Conservation (phyloP, 2,797 vertebrate species). For the Valencia hispanica region DNA sequence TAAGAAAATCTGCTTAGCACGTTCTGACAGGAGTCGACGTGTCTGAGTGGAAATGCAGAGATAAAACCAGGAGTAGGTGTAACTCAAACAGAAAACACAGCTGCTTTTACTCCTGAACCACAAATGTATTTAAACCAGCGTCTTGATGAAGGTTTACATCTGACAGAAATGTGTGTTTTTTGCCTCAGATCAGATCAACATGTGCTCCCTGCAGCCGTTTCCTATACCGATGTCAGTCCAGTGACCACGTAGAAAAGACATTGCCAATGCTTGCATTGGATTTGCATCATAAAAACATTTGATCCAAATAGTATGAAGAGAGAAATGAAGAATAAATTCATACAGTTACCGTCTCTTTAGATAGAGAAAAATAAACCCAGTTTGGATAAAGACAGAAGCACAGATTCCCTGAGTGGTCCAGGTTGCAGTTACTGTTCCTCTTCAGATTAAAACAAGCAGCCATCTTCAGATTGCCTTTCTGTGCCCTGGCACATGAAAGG, state of each 20-base stretch:
- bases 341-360: neutral
- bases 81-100: neutral
- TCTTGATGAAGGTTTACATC: neutral
- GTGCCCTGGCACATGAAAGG: too few relatives aligned
- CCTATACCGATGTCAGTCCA: neutral
- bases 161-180: neutral
- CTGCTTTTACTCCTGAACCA: neutral
- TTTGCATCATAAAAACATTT: neutral
- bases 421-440: neutral
- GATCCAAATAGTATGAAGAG: neutral
- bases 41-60: neutral
- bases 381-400: neutral
- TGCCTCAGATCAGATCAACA: neutral
- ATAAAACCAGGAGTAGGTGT: slow-evolving; percentile 18
- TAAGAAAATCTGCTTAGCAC: slow-evolving; percentile 33
- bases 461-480: too few relatives aligned
- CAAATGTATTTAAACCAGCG: neutral
- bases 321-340: neutral
- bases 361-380: neutral
- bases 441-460: neutral
- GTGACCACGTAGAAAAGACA: neutral
- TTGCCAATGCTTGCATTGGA: neutral
- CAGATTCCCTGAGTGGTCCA: neutral
- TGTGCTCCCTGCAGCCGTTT: neutral
- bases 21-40: slow-evolving; percentile 32